phyloP scores from a whole-genome alignment of 2,888 invertebrate species.

The Gnatocerus cornutus region DNA sequence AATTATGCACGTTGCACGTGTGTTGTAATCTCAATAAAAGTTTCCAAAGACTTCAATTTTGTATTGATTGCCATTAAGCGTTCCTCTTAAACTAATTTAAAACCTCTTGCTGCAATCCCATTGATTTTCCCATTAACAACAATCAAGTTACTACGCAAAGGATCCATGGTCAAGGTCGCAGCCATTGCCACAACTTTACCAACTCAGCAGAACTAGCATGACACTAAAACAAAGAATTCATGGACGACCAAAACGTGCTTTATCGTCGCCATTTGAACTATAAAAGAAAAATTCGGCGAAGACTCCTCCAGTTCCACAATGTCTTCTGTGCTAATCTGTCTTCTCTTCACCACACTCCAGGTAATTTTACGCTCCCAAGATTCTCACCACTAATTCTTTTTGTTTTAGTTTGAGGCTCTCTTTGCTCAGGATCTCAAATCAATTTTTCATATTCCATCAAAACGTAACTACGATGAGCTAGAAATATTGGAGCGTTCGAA shows the following conservation, averaged over 20 bases:
- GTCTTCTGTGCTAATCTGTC: too few species aligned
- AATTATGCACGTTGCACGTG: too few species aligned
- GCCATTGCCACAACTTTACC: not conserved
- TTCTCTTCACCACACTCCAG: not conserved
- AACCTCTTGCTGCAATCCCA: not conserved
- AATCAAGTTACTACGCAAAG: not conserved
- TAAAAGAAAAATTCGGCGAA: constrained; percentile 10
- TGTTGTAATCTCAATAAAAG: too few species aligned
- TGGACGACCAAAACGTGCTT: constrained; percentile 12
- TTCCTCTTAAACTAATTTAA: not conserved
- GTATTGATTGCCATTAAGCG: too few species aligned
- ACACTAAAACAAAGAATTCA: not conserved
- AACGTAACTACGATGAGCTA: constrained; percentile 61
- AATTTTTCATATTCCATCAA: constrained; percentile 60
- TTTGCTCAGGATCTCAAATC: constrained; percentile 51
- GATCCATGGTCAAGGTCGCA: not conserved
- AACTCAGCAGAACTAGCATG: constrained; percentile 10
- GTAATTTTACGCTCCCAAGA: not conserved
- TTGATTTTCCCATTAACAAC: too few species aligned
- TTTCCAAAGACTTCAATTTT: too few species aligned
- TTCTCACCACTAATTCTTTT: constrained; percentile 8
- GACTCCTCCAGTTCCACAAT: not conserved
- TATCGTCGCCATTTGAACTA: not conserved
- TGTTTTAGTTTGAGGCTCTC: constrained; percentile 5
- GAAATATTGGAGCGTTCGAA: constrained; percentile 62